These are phyloP conservation scores for Flexamia atlantica DNA, from an alignment of 2,888 invertebrate genomes.

Conservation along the genomic window DNA sequence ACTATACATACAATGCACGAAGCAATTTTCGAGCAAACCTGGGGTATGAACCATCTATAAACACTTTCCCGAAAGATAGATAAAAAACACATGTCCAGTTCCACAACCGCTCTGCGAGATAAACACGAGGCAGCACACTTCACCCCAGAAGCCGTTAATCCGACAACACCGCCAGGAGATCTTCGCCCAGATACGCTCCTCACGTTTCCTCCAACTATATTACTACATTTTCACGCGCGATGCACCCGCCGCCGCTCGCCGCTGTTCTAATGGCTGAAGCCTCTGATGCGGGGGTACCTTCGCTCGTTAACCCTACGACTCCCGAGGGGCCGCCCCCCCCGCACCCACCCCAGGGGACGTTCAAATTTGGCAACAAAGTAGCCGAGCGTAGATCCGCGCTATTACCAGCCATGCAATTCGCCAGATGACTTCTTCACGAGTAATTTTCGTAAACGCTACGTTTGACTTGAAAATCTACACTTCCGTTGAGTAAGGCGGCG, in stretches of 20 bases:
- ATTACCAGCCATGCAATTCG: background rate
- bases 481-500: too few relatives aligned
- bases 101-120: too few relatives aligned
- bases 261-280: background rate
- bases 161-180: background rate
- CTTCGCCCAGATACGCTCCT: background rate
- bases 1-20: too few relatives aligned
- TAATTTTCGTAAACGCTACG: background rate
- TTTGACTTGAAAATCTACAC: background rate
- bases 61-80: too few relatives aligned
- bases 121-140: too few relatives aligned
- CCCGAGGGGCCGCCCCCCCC: background rate
- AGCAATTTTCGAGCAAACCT: too few relatives aligned
- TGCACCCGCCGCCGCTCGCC: background rate
- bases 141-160: background rate
- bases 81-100: too few relatives aligned
- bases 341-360: background rate
- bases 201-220: background rate
- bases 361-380: background rate
- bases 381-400: conserved; percentile 2
- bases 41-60: too few relatives aligned
- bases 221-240: background rate
- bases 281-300: too few relatives aligned
- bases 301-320: background rate
- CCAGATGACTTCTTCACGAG: background rate